Evolutionary conservation across 2,888 invertebrate genomes (phyloP), one percentile per base, ranked within the genome.

Genomic region (Ceramica pisi): DNA sequence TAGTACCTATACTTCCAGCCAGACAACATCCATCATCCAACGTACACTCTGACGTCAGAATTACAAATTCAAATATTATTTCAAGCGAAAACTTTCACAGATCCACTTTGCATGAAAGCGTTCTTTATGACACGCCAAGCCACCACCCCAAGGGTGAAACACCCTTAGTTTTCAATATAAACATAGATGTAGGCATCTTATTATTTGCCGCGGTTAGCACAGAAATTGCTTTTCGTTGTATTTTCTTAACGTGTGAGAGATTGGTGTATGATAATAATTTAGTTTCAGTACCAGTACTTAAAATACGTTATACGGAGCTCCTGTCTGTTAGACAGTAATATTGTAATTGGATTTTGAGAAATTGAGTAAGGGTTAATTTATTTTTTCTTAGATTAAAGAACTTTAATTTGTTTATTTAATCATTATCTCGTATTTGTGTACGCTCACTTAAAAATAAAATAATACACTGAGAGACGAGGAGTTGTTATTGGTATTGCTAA

Each of bases 11-110:
- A 85, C 84, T 84, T 66, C 61, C 46, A 78, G 77, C 88, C 90
- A 92, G 92, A 92, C 91, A 90, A 91, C 89, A 93, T 93, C 90
- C 91, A 90, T 93, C 92, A 92, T 92, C 85, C 82, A 78, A 83
- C 88, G 85, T 85, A 90, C 86, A 81, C 80, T 80, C 82, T 89
- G 90, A 92, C 90, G 90, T 92, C 90, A 90, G 90, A 92, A 92
- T 93, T 93, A 92, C 92, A 92, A 92, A 93, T 94, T 93, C 93
- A 93, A 93, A 94, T 93, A 92, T 92, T 94, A 94, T 93, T 94
- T 93, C 92, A 88, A 89, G 90, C 90, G 92, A 92, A 92, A 93
- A 93, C 91, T 91, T 92, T 90, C 89, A 88, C 90, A 90, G 90
- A 93, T 92, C 92, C 92, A 93, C 92, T 94, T 94, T 92, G 92